A percentile compares a stretch with the other conserved stretches of the same genome.
These are phyloP conservation scores for Habroteleia sp. DNA, from an alignment of 2,888 invertebrate species.

Conservation along the genomic window DNA sequence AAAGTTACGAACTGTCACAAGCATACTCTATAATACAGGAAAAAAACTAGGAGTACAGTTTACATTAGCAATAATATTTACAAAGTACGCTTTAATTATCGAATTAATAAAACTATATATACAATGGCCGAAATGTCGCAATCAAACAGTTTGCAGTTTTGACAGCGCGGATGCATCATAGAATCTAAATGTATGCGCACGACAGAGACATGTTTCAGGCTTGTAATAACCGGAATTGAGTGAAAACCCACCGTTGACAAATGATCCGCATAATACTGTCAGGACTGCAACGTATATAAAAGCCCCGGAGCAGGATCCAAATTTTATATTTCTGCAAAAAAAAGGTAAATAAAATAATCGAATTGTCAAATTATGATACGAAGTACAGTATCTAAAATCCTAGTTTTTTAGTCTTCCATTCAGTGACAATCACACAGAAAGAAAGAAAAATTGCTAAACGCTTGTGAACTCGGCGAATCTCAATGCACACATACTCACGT, in stretches of 20 bases:
- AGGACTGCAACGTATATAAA: slow-evolving; percentile 63
- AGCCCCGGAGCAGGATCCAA: slow-evolving; percentile 59
- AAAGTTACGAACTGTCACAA: slow-evolving; percentile 17
- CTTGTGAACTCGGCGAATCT: slow-evolving; percentile 6
- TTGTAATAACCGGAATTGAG: slow-evolving; percentile 31
- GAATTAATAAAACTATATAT: slow-evolving; percentile 9
- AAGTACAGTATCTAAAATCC: slow-evolving; percentile 21
- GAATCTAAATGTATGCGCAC: background rate
- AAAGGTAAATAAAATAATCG: slow-evolving; percentile 58
- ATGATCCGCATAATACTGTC: slow-evolving; percentile 63
- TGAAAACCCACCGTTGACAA: slow-evolving; percentile 57
- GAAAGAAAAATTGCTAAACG: slow-evolving; percentile 10
- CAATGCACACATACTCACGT: slow-evolving; percentile 31
- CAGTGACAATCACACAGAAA: slow-evolving; percentile 24
- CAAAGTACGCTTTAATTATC: background rate
- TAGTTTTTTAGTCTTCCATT: slow-evolving; percentile 36
- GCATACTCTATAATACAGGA: slow-evolving; percentile 7
- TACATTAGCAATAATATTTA: slow-evolving; percentile 18
- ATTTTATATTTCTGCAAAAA: slow-evolving; percentile 61
- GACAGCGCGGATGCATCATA: slow-evolving; percentile 53
- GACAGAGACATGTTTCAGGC: slow-evolving; percentile 14
- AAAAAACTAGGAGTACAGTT: slow-evolving; percentile 48
- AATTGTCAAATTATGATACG: slow-evolving; percentile 12
- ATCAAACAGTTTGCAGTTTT: slow-evolving; percentile 56
- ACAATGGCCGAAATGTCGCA: slow-evolving; percentile 27